Percentiles rank a stretch among this genome's conserved stretches.
These are phyloP conservation scores for Catocala nupta DNA, from an alignment of 2,888 invertebrate species.

Conservation along the genomic window DNA sequence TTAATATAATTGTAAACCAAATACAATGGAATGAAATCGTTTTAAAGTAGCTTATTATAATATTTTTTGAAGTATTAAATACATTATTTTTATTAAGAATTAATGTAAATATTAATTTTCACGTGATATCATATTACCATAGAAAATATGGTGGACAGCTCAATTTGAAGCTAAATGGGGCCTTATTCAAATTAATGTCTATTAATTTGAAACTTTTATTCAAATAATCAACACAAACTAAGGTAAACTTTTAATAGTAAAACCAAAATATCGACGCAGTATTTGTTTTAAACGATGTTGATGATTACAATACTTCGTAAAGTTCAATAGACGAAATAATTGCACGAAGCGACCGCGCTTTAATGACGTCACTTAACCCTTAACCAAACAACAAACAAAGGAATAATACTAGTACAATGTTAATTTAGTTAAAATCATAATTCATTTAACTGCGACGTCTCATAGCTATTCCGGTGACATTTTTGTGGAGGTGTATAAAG, in stretches of 20 bases:
- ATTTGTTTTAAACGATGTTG: neutral
- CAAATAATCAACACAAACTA: conserved; percentile 1
- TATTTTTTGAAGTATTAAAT: no score
- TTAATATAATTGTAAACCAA: no score
- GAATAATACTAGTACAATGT: conserved; percentile 28
- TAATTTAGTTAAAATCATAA: conserved; percentile 50
- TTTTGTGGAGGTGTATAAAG: conserved; percentile 52
- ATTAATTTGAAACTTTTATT: conserved; percentile 1
- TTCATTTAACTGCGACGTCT: conserved; percentile 46
- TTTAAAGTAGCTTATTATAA: no score
- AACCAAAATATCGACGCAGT: neutral
- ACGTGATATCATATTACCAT: no score
- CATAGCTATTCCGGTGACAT: conserved; percentile 43
- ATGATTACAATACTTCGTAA: conserved; percentile 6
- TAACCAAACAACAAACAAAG: conserved; percentile 12
- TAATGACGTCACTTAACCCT: conserved; percentile 21
- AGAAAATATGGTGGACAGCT: neutral
- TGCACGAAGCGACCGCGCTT: neutral
- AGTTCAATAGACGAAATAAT: conserved; percentile 12
- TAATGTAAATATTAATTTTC: no score
- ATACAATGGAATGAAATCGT: no score
- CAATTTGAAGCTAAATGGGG: neutral
- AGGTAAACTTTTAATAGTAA: neutral
- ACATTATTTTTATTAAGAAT: no score
- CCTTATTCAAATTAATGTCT: conserved; percentile 5